A percentile compares a stretch with the other conserved stretches of the same genome.
Evolutionary conservation across 2,113 vertebrate genomes (phyloP).

Genomic region (Phrynosoma blainvillii): DNA sequence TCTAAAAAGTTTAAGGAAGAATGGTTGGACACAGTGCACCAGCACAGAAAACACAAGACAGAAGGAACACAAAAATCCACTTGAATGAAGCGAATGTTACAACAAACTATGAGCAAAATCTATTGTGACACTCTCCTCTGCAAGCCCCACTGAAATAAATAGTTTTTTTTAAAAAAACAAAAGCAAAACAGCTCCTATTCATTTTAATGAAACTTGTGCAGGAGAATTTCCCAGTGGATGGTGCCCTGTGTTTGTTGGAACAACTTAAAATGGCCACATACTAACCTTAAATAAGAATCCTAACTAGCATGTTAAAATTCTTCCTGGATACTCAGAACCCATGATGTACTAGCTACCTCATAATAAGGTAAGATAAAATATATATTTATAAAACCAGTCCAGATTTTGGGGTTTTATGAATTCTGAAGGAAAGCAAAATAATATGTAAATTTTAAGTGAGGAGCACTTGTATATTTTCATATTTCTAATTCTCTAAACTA

Average conservation of each 20-base stretch:
- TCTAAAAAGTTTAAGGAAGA: slow-evolving; percentile 74
- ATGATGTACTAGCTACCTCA: slow-evolving; percentile 32
- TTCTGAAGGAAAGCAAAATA: slow-evolving; percentile 38
- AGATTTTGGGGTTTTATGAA: slow-evolving; percentile 45
- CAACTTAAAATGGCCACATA: slow-evolving; percentile 53
- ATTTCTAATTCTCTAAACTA: not conserved
- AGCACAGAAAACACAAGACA: slow-evolving; percentile 82
- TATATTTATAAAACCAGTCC: slow-evolving; percentile 41
- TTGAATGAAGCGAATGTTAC: slow-evolving; percentile 74
- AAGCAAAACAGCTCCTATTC: not conserved
- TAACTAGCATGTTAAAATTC: slow-evolving; percentile 43
- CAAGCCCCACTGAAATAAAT: slow-evolving; percentile 20
- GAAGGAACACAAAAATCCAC: slow-evolving; percentile 88
- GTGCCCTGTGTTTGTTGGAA: slow-evolving; percentile 50
- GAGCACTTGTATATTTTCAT: slow-evolving; percentile 5
- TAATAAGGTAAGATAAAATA: slow-evolving; percentile 21
- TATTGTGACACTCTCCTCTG: slow-evolving; percentile 4
- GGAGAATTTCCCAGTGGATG: slow-evolving; percentile 17
- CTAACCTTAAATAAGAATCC: slow-evolving; percentile 56
- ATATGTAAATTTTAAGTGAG: slow-evolving; percentile 45
- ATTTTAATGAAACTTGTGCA: slow-evolving; percentile 34
- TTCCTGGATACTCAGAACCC: slow-evolving; percentile 37
- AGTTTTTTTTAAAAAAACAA: not conserved
- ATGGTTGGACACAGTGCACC: slow-evolving; percentile 84
- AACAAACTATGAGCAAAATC: slow-evolving; percentile 56